Evolutionary conservation across 2,888 invertebrate genomes (phyloP).

Genomic region (Anaspis maculata): DNA sequence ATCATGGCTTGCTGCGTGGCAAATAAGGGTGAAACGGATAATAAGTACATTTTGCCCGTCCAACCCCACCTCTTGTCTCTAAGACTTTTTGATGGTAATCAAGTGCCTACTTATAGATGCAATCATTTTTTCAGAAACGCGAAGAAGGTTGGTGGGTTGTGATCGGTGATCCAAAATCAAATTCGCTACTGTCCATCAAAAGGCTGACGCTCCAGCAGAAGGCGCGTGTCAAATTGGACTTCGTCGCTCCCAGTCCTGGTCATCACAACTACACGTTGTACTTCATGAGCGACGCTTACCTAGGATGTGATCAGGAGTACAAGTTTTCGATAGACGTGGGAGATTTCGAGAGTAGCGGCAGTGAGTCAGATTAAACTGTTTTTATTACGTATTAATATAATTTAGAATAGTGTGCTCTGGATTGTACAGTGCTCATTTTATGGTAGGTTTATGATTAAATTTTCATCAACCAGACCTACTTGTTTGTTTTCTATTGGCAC

Average conservation of each 20-base stretch:
- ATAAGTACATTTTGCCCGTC: too few species aligned
- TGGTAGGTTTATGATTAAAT: too few species aligned
- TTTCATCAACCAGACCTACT: too few species aligned
- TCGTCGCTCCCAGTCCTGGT: conserved; percentile 85
- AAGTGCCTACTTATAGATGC: too few species aligned
- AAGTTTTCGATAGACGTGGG: conserved; percentile 80
- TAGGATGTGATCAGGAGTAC: conserved; percentile 99
- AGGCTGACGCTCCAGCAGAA: conserved; percentile 88
- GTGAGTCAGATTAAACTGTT: conserved; percentile 48
- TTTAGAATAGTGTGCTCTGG: too few species aligned
- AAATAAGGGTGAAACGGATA: too few species aligned
- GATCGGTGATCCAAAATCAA: conserved; percentile 90
- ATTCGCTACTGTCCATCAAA: conserved; percentile 94
- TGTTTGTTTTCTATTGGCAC: too few species aligned
- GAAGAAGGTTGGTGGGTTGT: conserved; percentile 98
- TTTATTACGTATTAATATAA: too few species aligned
- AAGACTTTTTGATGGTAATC: too few species aligned
- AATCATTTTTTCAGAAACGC: conserved; percentile 55
- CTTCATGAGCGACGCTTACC: conserved; percentile 98
- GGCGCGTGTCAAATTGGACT: conserved; percentile 81
- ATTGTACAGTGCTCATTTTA: too few species aligned
- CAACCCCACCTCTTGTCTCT: too few species aligned
- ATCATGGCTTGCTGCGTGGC: too few species aligned
- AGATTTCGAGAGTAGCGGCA: conserved; percentile 61
- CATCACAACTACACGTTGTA: conserved; percentile 89